Evolutionary conservation across 2,113 vertebrate genomes (phyloP), one percentile per base, ranked within the genome.

Genomic region (Alligator sinensis): DNA sequence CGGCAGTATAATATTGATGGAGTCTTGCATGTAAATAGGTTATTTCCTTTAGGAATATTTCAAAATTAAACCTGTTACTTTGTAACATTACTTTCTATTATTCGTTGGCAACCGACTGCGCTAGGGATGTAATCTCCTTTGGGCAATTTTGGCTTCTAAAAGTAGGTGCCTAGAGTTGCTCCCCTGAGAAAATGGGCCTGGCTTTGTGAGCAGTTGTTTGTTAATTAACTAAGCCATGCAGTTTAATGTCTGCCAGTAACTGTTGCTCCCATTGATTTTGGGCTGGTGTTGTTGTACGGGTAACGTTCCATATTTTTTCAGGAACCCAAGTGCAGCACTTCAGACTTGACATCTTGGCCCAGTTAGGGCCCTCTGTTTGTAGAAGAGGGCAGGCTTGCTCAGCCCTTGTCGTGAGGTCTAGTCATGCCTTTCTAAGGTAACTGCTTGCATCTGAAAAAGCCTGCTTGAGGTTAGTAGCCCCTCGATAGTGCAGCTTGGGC

Each of bases 331-430:
- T 85, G 75, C 27, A 86, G 84, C 58, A 10, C 1, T 3, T 22
- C 91, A 84, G 81, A 1, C 64, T 79, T 15, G 2, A 61, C 75
- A 61, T 62, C n/a, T n/a, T 0, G 2, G 74, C 88, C 80, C 91
- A 34, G 34, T 64, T 90, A 79, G 10, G 38, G 38, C 59, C 80
- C 84, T 3, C 87, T 92, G 78, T 96, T 96, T 97, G 90, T 84
- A n/a, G 92, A 77, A 66, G 47, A 0, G 87, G 90, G 88, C 70
- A 95, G 93, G 89, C 77, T 87, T 80, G 75, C 70, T 94, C 86
- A 93, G 93, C 70, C 77, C 14, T 6, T 77, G 19, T 70, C 1
- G 2, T 19, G 78, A 59, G 88, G 95, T 93, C 80, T 86, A 75
- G 57, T 92, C 24, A 0, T 95, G 78, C 84, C 93, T 92, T 93